Percentiles rank a stretch among this genome's conserved stretches.
phyloP scores from a whole-genome alignment of 2,113 vertebrate genomes.

The Gymnobelideus leadbeateri region DNA sequence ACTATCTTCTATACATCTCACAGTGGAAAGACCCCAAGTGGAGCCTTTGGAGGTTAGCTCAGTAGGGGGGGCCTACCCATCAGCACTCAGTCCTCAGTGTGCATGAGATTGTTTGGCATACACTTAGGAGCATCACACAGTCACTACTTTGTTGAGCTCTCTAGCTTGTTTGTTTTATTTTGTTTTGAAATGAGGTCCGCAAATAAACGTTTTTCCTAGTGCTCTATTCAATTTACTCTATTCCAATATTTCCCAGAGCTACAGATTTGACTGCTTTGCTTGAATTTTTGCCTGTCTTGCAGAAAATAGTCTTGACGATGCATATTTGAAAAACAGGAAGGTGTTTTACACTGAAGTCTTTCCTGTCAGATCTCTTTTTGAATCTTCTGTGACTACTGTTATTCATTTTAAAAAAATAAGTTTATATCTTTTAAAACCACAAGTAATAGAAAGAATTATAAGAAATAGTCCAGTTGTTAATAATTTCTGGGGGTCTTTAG shows the following conservation, averaged over 20 bases:
- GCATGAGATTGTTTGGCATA: background rate
- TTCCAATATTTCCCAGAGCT: background rate
- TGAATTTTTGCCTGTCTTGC: constrained; percentile 34
- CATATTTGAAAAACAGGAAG: constrained; percentile 58
- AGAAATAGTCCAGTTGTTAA: background rate
- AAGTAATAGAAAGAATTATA: background rate
- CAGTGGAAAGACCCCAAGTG: background rate
- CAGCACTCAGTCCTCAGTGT: background rate
- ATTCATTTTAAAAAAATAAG: background rate
- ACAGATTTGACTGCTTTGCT: constrained; percentile 1
- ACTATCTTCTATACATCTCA: background rate
- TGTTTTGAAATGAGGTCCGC: background rate
- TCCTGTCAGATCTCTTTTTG: constrained; percentile 46
- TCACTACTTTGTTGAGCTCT: background rate
- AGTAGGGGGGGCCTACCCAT: background rate
- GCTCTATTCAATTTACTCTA: background rate
- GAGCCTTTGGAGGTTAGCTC: background rate
- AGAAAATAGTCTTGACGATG: constrained; percentile 23
- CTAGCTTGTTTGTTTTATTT: background rate
- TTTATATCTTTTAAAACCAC: background rate
- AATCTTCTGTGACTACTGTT: constrained; percentile 11
- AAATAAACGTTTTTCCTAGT: background rate
- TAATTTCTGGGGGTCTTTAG: background rate
- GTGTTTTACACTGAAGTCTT: constrained; percentile 37
- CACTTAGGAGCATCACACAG: background rate